Percentiles rank a stretch among this genome's conserved stretches.
These are phyloP conservation scores for Spisula solida DNA, from an alignment of 2,888 invertebrate genomes.

Conservation along the genomic window DNA sequence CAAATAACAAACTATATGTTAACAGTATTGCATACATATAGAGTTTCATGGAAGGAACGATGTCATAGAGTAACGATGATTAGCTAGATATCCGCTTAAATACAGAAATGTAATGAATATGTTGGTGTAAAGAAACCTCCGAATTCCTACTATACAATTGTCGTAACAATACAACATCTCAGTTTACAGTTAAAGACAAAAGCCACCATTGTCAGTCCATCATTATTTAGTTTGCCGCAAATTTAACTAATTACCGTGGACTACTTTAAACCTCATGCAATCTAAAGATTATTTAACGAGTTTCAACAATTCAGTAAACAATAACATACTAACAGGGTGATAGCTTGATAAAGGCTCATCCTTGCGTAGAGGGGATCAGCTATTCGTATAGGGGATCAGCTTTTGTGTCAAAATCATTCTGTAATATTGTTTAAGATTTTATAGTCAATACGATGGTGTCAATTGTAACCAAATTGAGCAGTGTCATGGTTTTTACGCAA, in stretches of 20 bases:
- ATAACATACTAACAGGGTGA: conserved; percentile 61
- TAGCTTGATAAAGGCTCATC: conserved; percentile 52
- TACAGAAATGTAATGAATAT: conserved; percentile 44
- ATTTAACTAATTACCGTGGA: conserved; percentile 55
- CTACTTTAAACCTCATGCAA: conserved; percentile 60
- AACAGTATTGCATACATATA: conserved; percentile 39
- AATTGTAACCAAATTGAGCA: conserved; percentile 58
- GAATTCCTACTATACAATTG: conserved; percentile 53
- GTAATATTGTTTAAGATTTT: conserved; percentile 60
- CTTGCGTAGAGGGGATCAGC: conserved; percentile 36
- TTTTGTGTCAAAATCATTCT: conserved; percentile 53
- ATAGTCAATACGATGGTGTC: conserved; percentile 50
- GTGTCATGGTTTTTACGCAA: conserved; percentile 59
- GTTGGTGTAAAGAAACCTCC: conserved; percentile 25
- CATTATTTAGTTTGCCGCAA: conserved; percentile 61
- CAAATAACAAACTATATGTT: conserved; percentile 39
- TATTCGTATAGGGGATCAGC: conserved; percentile 46
- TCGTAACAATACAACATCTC: conserved; percentile 53
- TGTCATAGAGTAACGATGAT: conserved; percentile 46
- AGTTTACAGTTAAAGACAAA: conserved; percentile 54
- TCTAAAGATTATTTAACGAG: conserved; percentile 60
- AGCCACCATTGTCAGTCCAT: conserved; percentile 52
- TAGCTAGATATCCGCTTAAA: conserved; percentile 56
- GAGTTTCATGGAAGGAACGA: conserved; percentile 41
- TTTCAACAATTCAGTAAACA: conserved; percentile 67